Evolutionary conservation across 2,113 vertebrate genomes (phyloP), one percentile per base, ranked within the genome.

Genomic region (Leptocoma aspasia): DNA sequence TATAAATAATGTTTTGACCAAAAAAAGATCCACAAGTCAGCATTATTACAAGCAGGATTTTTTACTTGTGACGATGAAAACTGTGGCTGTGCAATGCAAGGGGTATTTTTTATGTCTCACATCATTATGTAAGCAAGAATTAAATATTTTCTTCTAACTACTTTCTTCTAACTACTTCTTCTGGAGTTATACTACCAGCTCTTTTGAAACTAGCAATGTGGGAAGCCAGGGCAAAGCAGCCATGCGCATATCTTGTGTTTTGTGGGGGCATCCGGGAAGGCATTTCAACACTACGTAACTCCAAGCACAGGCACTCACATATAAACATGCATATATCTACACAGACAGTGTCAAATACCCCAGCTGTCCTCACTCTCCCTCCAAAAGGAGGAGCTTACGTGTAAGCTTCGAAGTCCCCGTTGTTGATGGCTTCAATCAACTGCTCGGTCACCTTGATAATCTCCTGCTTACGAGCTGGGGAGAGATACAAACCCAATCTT

Each of bases 371-470:
- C 88, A 8, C 11, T 26, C 11, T 26, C 56, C 24, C 39, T 35
- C 47, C 7, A 1, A 33, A 60, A 72, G 2, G 44, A 71, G 45
- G 60, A 57, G 98, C 99, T 99, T 80, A 99, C 99, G 99, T 99
- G 98, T 99, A 99, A 39, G 99, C 99, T 98, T 99, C 99, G 31
- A 99, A 99, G 97, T 99, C 99, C n/a, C 99, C 99, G 10, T 99
- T 99, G 98, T 99, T 99, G 97, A 99, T 99, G 31, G 99, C 99
- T 97, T 99, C 99, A 19, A 99, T 99, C 97, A 99, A 97, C 97
- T 99, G 99, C 96, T 99, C 99, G 0, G 99, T 99, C 79, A 99
- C 99, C 97, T 99, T 99, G 90, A 99, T 99, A 94, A 99, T 99
- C 98, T 99, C 99, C 96, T 99, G 99, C 95, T 99, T 99, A 63